Base-by-base conservation (phyloP, 1,140 invertebrate genomes). In the Aphaenogaster floridana region DNA sequence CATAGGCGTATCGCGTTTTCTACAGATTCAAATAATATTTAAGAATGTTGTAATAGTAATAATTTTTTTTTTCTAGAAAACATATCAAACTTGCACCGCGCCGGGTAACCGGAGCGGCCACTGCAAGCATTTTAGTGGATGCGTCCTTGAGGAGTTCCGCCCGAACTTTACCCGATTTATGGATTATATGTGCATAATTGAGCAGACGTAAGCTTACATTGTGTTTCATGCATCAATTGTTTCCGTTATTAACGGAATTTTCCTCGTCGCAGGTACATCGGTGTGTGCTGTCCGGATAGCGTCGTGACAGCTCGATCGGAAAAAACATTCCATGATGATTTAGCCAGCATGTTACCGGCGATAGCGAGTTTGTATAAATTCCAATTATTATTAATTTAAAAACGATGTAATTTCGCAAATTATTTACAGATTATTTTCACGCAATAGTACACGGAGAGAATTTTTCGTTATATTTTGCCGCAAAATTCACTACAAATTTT, bases 161-260 rank as follows among this genome's bases (percentile, higher is more conserved):
- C 93, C 93, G 1, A 96, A 97, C 89, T 96, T 96, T 72, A 94
- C 95, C 80, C 96, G 96, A 54, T 96, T 97, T 59, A 95, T 97
- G 90, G 96, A 97, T 64, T 97, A 97, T 89, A 93, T 97, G 15
- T 97, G 97, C 91, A 96, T 97, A 17, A 97, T 97, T 78, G 95
- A 97, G 78, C 93, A 95, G 63, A 95, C 95, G 97, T 97, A 93
- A 95, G 96, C 94, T 77, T 21, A 50, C 15, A 13, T 9, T 34
- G 21, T 68, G 39, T 21, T 59, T 79, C 13, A 21, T 9, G 59
- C 61, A 42, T 7, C 17, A 2, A 34, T 78, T 7, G 3, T 78
- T 77, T 0, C 17, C 3, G 11, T 69, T 39, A 50, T 85, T 64
- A 78, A 50, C n/a, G 13, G 28, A 28, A 28, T 64, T 42, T 76